Evolutionary conservation across 2,797 vertebrate genomes (phyloP), one percentile per base, ranked within the genome.

Genomic region (Emys orbicularis): DNA sequence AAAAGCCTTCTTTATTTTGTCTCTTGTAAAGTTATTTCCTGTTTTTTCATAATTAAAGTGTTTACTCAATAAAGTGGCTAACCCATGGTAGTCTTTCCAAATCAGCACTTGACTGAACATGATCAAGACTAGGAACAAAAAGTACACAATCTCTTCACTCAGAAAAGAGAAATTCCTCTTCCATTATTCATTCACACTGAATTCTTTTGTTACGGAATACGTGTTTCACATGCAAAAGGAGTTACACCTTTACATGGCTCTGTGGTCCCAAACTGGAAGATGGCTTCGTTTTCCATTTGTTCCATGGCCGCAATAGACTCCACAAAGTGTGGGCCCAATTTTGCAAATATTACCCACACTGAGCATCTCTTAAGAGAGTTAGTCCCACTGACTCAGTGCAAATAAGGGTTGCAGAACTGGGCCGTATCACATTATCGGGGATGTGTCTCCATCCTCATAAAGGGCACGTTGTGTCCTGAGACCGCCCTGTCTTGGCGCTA

Each of bases 401-500:
- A 65, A 65, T 34, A 65, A 65, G 61, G 16, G 34, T 21, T n/a
- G 16, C 34, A 65, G 61, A n/a, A n/a, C 34, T 74, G 72, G 41
- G 25, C 37, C 12, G 23, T 41, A 41, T 72, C 3, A 41, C 23
- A 12, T 72, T 25, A 25, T 41, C 11, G 11, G 68, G 13, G 18
- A 18, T 72, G 65, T 41, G 68, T 72, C 68, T 72, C 18, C n/a
- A 72, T 25, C 68, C 10, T 41, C 37, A 72, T 25, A 37, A 72
- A 41, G 68, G 68, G 59, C 13, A 5, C 2, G 13, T 8, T 61
- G 59, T 34, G 31, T 27, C 68, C 5, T 21, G 19, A 72, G 37
- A 72, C 6, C 0, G 3, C 21, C 18, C 68, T 72, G 37, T 11
- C 1, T 72, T 25, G 68, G 37, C 2, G 0, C 23, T 21, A 68